Evolutionary conservation across 2,888 invertebrate genomes (phyloP).

Genomic region (Rhimphoctona megacephalus): DNA sequence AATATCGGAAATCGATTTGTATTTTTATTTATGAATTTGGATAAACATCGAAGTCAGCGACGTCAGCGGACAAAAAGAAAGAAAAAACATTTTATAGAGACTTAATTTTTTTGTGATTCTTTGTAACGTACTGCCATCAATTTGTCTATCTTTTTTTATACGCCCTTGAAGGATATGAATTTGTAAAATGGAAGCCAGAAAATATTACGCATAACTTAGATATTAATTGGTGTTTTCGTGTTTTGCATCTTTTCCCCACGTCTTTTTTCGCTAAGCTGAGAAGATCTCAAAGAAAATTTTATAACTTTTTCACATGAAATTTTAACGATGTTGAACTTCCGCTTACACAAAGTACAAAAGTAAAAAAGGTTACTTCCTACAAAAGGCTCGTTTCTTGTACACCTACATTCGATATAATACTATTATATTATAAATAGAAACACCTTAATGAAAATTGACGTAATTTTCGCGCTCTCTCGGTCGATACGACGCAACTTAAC

Average conservation of each 20-base stretch:
- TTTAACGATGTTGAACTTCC: neutral
- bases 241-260: neutral
- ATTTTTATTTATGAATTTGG: neutral
- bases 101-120: constrained; percentile 12
- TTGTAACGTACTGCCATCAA: constrained; percentile 13
- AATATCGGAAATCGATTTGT: neutral
- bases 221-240: neutral
- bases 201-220: constrained; percentile 20
- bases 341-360: too few species aligned
- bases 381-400: neutral
- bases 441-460: neutral
- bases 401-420: neutral
- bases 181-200: constrained; percentile 19
- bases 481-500: neutral
- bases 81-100: neutral
- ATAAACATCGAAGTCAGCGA: neutral
- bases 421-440: neutral
- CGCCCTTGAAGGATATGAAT: neutral
- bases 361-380: too few species aligned
- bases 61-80: constrained; percentile 1
- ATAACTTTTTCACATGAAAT: neutral
- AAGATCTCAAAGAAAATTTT: neutral
- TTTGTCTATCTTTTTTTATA: constrained; percentile 17
- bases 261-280: neutral
- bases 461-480: neutral